phyloP scores from a whole-genome alignment of 2,113 vertebrate species.

The Pterophyllum scalare region DNA sequence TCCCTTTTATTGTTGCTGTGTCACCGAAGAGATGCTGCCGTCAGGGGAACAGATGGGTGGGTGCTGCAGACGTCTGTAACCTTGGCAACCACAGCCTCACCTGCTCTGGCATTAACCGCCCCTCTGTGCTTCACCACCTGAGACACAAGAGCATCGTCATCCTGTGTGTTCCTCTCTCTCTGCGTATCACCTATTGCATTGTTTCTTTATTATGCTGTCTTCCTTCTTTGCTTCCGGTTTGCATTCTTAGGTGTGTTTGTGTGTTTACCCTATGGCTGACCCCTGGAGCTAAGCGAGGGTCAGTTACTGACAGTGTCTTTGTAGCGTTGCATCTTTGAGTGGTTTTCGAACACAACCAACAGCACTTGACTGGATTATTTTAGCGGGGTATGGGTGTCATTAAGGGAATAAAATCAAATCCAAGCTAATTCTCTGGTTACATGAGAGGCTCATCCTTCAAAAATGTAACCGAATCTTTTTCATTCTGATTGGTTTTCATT shows the following conservation, averaged over 20 bases:
- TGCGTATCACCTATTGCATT: background rate
- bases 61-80: constrained; percentile 69
- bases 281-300: background rate
- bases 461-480: background rate
- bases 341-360: background rate
- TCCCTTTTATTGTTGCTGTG: constrained; percentile 60
- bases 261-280: constrained; percentile 6
- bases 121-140: constrained; percentile 1
- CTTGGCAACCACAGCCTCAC: constrained; percentile 68
- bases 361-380: background rate
- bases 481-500: background rate
- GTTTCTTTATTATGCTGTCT: background rate
- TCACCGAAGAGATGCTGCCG: constrained; percentile 51
- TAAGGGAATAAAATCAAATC: background rate
- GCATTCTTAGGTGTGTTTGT: background rate
- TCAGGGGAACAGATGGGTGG: constrained; percentile 52
- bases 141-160: constrained; percentile 10
- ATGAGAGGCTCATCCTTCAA: too few species aligned
- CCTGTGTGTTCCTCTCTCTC: background rate
- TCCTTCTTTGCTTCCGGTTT: background rate
- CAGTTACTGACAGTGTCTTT: background rate
- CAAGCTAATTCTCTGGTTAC: background rate
- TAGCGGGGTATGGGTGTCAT: background rate
- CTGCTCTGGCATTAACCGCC: constrained; percentile 35
- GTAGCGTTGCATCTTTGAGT: background rate